Percentiles rank a stretch among this genome's conserved stretches.
phyloP scores from a whole-genome alignment of 1,140 invertebrate species.

The Tachypleus tridentatus region DNA sequence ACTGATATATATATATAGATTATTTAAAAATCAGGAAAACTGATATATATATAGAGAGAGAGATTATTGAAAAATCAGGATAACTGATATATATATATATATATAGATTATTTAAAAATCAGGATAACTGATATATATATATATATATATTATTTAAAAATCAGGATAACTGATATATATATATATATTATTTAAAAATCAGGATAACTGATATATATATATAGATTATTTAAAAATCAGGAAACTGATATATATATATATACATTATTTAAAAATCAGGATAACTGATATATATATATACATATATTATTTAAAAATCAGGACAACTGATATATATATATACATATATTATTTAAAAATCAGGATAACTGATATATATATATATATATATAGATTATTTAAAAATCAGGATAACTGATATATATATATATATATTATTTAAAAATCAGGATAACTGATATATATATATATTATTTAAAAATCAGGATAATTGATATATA shows the following conservation, averaged over 20 bases:
- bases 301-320: too few relatives aligned
- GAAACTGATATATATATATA: not conserved
- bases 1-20: not conserved
- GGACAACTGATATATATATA: not conserved
- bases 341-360: too few relatives aligned
- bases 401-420: not conserved
- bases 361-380: not conserved
- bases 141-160: too few relatives aligned
- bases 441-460: not conserved
- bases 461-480: not conserved
- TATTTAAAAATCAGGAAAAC: too few relatives aligned
- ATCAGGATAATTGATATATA: not conserved
- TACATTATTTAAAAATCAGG: too few relatives aligned
- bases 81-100: not conserved
- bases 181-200: too few relatives aligned
- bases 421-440: not conserved
- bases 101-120: too few relatives aligned
- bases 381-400: too few relatives aligned
- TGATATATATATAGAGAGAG: not conserved
- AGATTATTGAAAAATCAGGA: too few relatives aligned
- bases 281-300: not conserved
- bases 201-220: not conserved
- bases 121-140: not conserved
- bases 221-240: too few relatives aligned
- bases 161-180: not conserved